Conservation (phyloP, 2,797 vertebrate species). For the Chiloscyllium punctatum region DNA sequence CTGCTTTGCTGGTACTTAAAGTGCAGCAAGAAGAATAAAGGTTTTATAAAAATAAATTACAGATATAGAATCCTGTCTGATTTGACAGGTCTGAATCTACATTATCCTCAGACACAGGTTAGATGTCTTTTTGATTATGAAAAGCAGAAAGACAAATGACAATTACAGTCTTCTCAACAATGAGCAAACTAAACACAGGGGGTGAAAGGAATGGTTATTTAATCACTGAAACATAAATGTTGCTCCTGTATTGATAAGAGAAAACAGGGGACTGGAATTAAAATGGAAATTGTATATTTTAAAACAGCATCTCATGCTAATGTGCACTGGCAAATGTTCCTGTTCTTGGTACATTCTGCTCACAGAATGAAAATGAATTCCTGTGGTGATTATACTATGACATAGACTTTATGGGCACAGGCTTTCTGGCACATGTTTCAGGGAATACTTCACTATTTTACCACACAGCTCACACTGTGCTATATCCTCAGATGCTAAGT, state of each 20-base stretch:
- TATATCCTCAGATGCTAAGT: too few species aligned
- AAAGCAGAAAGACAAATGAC: neutral
- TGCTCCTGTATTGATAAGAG: neutral
- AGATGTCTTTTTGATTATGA: neutral
- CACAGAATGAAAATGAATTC: neutral
- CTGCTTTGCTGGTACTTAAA: neutral
- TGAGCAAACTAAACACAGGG: neutral
- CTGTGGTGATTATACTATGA: neutral
- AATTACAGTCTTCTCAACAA: neutral
- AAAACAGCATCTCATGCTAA: neutral
- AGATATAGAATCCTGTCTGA: neutral
- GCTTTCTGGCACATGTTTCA: neutral
- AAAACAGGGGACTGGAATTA: neutral
- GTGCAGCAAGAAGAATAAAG: neutral
- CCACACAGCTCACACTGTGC: neutral
- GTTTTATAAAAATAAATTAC: neutral
- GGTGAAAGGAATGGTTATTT: neutral
- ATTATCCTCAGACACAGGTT: neutral
- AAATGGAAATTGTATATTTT: slow-evolving; percentile 3
- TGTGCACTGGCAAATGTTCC: neutral
- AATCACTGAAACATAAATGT: neutral
- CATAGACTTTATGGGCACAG: neutral
- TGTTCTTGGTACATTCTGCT: neutral
- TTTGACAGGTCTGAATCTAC: neutral
- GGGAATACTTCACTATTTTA: neutral